phyloP scores from a whole-genome alignment of 2,113 vertebrate genomes.

The Struthidea cinerea region DNA sequence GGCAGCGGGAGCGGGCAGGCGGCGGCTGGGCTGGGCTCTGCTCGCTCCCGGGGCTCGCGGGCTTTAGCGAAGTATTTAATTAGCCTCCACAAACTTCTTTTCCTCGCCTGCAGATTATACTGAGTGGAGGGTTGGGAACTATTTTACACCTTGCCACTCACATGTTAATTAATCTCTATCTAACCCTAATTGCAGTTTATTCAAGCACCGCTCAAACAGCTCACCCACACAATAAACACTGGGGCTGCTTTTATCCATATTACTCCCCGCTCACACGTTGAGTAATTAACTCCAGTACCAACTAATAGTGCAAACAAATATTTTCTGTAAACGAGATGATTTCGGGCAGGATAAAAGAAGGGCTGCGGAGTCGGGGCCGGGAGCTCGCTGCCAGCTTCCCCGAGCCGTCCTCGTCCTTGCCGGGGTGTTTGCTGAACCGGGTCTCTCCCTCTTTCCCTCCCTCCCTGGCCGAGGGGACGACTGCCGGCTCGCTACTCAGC shows the following conservation, averaged over 20 bases:
- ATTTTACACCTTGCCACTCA: conserved; percentile 83
- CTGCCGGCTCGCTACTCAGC: background rate
- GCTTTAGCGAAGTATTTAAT: conserved; percentile 76
- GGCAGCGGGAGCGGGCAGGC: background rate
- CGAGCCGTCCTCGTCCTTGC: background rate
- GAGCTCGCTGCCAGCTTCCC: conserved; percentile 35
- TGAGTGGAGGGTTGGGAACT: conserved; percentile 79
- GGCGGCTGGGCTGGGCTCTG: background rate
- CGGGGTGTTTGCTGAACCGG: background rate
- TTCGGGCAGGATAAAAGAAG: conserved; percentile 75
- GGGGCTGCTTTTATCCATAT: conserved; percentile 85
- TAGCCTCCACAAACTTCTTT: conserved; percentile 76
- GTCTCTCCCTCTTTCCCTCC: background rate
- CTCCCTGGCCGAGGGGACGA: background rate
- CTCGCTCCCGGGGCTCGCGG: conserved; percentile 36
- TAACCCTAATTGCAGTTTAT: conserved; percentile 90
- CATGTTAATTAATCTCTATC: conserved; percentile 88
- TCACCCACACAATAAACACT: conserved; percentile 92
- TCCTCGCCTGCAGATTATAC: conserved; percentile 77
- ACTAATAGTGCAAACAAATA: conserved; percentile 83
- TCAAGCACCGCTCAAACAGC: conserved; percentile 84
- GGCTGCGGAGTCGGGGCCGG: conserved; percentile 40
- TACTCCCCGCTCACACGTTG: conserved; percentile 81
- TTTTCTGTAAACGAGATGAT: conserved; percentile 79
- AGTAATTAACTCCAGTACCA: conserved; percentile 85